Evolutionary conservation across 2,797 vertebrate species (phyloP), one percentile per base, ranked within the genome.

Genomic region (Echeneis naucrates): DNA sequence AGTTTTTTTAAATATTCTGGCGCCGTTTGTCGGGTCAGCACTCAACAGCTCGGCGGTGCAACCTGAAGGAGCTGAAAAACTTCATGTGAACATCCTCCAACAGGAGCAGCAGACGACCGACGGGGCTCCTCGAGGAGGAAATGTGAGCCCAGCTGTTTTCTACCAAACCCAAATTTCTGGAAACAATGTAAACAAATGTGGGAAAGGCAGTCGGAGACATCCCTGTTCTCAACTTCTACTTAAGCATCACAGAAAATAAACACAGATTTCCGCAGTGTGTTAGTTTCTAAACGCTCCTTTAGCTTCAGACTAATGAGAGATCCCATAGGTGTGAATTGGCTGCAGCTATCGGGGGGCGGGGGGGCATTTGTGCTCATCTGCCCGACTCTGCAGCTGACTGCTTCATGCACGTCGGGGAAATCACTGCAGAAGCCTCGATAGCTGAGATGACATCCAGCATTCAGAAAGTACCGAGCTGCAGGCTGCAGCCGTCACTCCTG

Each of bases 341-440:
- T 17, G 44, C 37, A 38, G 23, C 45, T 6, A 2, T 59, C 21
- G 50, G 16, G 4, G 27, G 19, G 14, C 9, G n/a, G n/a, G n/a
- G n/a, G n/a, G n/a, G n/a, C n/a, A n/a, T 6, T 44, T 27, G 54
- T 26, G 10, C 73, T 70, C 7, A 23, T 76, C 72, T 45, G 51
- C 10, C 61, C 17, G 4, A 19, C 38, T 68, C 72, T 37, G 24
- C 54, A 2, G 60, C 64, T 48, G 67, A 27, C 26, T 5, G 53
- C 69, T 26, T 57, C 17, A 59, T 23, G 58, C 48, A 54, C 45
- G 50, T 1, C 0, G 13, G 2, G 9, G 40, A 38, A 53, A 63
- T 68, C 66, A 23, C 19, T 14, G 51, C 44, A 33, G 66, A 61
- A 72, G 67, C 57, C 73, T 17, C 53, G 64, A 37, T 17, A 65